Evolutionary conservation across 2,113 vertebrate genomes (phyloP).

Genomic region (Eonycteris spelaea): DNA sequence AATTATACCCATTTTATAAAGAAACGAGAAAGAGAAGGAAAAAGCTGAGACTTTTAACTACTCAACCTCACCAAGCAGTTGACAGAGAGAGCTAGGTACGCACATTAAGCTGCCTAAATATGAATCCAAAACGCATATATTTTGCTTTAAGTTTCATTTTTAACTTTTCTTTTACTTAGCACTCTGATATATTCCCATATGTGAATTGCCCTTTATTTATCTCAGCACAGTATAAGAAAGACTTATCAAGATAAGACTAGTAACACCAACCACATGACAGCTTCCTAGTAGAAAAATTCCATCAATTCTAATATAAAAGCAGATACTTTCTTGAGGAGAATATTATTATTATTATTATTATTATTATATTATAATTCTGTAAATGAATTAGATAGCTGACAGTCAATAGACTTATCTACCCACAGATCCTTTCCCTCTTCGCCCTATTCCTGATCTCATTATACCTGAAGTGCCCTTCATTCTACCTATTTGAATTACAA

Average conservation of each 20-base stretch:
- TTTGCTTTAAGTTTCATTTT: not conserved
- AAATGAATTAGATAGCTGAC: not conserved
- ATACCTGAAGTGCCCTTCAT: not conserved
- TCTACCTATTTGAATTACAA: not conserved
- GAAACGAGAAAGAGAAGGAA: not conserved
- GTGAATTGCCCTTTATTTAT: not conserved
- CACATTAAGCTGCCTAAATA: not conserved
- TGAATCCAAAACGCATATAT: not conserved
- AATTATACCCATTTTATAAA: not conserved
- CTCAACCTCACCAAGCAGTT: not conserved
- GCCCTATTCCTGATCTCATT: not conserved
- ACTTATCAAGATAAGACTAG: not conserved
- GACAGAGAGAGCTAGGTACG: not conserved
- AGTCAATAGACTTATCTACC: not conserved
- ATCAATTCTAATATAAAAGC: not conserved
- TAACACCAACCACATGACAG: not conserved
- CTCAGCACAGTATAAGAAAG: not conserved
- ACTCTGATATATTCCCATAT: not conserved
- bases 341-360: no score
- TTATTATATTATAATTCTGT: not conserved
- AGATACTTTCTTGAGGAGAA: not conserved
- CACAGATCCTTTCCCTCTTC: not conserved
- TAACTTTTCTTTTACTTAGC: not conserved
- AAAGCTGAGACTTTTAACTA: not conserved
- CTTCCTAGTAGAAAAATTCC: not conserved